A percentile compares a stretch with the other conserved stretches of the same genome.
Conservation (phyloP, 2,113 vertebrate species). For the Isurus oxyrinchus region DNA sequence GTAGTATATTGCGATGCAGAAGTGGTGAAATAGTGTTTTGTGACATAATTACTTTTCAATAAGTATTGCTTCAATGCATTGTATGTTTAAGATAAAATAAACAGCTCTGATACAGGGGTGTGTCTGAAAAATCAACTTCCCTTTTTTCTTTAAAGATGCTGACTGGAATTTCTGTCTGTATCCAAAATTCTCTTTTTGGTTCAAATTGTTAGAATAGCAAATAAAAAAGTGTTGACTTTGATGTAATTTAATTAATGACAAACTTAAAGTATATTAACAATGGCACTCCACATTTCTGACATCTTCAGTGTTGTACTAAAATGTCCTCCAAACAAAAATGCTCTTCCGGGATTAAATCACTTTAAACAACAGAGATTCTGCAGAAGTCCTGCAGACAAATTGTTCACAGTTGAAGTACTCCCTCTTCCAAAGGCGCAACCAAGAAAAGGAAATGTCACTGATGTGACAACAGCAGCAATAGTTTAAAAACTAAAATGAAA, state of each 20-base stretch:
- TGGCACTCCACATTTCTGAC: background rate
- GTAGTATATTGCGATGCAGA: background rate
- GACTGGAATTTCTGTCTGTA: background rate
- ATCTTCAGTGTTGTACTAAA: background rate
- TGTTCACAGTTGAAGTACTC: background rate
- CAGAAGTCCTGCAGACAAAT: background rate
- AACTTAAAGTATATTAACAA: background rate
- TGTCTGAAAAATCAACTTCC: background rate
- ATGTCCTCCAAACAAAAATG: background rate
- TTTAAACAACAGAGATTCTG: background rate
- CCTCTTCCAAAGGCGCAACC: background rate
- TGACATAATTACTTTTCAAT: background rate
- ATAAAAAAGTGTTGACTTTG: background rate
- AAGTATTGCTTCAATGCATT: background rate
- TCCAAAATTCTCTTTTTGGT: background rate
- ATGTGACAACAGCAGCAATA: no score
- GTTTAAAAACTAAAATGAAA: background rate
- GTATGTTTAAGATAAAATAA: background rate
- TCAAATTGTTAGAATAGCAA: background rate
- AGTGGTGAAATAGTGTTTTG: background rate
- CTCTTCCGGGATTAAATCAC: background rate
- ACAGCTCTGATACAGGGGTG: background rate
- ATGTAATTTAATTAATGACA: background rate
- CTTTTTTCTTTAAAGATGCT: background rate
- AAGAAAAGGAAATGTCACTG: background rate